A percentile compares a stretch with the other conserved stretches of the same genome.
Conservation (phyloP, 2,888 invertebrate species). For the Diarsia dahlii region DNA sequence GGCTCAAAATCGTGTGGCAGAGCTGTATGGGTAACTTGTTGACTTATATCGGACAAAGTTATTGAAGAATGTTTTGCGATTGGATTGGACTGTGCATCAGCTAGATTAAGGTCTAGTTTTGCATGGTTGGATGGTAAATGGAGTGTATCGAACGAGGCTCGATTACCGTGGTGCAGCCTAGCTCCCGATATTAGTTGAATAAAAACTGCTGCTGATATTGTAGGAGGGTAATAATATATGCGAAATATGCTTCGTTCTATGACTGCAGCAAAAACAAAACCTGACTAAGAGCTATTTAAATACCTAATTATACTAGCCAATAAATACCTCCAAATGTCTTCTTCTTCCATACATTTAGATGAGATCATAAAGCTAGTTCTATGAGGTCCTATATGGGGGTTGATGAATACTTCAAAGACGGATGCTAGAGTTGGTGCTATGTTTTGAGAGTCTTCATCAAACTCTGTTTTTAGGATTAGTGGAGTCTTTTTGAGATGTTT, state of each 20-base stretch:
- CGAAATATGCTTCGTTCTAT: background rate
- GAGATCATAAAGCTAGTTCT: too few relatives aligned
- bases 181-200: slow-evolving; percentile 58
- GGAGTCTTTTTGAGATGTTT: background rate
- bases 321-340: too few relatives aligned
- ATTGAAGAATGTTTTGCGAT: slow-evolving; percentile 53
- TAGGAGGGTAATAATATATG: background rate
- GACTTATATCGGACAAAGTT: slow-evolving; percentile 66
- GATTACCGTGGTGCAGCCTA: slow-evolving; percentile 61
- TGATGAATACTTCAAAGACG: too few relatives aligned
- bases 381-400: too few relatives aligned
- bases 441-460: background rate
- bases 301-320: background rate
- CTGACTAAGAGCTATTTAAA: background rate
- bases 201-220: slow-evolving; percentile 54
- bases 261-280: background rate
- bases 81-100: slow-evolving; percentile 6
- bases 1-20: slow-evolving; percentile 38
- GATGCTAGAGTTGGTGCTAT: too few relatives aligned
- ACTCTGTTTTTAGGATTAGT: background rate
- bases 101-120: slow-evolving; percentile 34
- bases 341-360: too few relatives aligned
- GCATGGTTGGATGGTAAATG: background rate
- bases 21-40: slow-evolving; percentile 49
- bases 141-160: slow-evolving; percentile 64